A percentile compares a stretch with the other conserved stretches of the same genome.
Evolutionary conservation across 2,888 invertebrate species (phyloP).

Genomic region (Podotricha telesiphe): DNA sequence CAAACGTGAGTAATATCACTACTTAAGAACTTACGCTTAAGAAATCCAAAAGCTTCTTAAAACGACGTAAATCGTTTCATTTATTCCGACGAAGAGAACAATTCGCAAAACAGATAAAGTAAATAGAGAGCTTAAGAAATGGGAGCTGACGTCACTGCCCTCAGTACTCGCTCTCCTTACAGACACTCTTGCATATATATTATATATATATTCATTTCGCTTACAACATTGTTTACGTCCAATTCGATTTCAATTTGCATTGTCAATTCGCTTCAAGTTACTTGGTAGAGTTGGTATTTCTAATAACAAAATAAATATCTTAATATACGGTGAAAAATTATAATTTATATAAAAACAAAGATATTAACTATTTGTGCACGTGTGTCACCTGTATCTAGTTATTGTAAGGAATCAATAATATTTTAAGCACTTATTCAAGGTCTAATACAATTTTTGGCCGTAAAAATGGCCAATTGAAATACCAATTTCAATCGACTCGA

Average conservation of each 20-base stretch:
- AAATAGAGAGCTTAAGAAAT: slow-evolving; percentile 16
- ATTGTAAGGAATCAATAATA: no score
- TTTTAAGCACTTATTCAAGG: no score
- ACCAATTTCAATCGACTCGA: no score
- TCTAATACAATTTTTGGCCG: no score
- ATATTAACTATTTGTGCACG: no score
- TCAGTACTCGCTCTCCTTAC: background rate
- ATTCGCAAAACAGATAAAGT: slow-evolving; percentile 10
- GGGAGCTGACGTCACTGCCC: background rate
- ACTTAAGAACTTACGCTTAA: background rate
- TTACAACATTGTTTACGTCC: slow-evolving; percentile 10
- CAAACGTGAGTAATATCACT: background rate
- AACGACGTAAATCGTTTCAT: slow-evolving; percentile 20
- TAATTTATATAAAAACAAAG: no score
- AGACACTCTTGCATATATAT: slow-evolving; percentile 2
- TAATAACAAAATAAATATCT: background rate
- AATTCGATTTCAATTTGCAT: slow-evolving; percentile 14
- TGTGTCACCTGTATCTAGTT: no score
- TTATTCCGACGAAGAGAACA: slow-evolving; percentile 15
- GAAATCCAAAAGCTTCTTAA: background rate
- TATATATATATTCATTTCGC: slow-evolving; percentile 4
- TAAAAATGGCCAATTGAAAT: no score
- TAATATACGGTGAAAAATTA: no score
- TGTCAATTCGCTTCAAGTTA: background rate
- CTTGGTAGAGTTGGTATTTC: background rate